phyloP scores from a whole-genome alignment of 2,797 vertebrate species.

The Petrocephalus sullivani region DNA sequence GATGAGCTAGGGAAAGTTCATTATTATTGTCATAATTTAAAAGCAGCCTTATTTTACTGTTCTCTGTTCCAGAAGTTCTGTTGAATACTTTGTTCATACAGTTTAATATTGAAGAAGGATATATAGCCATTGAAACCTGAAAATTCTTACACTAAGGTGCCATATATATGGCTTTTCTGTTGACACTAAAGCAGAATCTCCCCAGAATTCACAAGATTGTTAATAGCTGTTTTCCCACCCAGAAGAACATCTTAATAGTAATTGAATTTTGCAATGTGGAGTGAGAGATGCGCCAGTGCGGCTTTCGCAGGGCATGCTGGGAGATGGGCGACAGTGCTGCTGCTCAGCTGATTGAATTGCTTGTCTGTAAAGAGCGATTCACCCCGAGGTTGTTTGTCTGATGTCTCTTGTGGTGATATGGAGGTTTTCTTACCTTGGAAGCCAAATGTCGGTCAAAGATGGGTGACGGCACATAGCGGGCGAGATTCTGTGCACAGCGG shows the following conservation, averaged over 20 bases:
- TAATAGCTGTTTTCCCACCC: slow-evolving; percentile 51
- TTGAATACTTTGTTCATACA: background rate
- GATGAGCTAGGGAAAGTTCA: background rate
- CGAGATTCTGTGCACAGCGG: background rate
- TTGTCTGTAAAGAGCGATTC: slow-evolving; percentile 30
- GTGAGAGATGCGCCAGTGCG: slow-evolving; percentile 37
- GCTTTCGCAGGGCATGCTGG: background rate
- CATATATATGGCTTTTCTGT: slow-evolving; percentile 49
- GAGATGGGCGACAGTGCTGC: slow-evolving; percentile 18
- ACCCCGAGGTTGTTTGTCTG: slow-evolving; percentile 16
- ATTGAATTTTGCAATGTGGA: slow-evolving; percentile 63
- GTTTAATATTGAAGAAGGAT: background rate
- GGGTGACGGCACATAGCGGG: background rate
- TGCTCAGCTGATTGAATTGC: slow-evolving; percentile 32
- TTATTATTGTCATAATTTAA: background rate
- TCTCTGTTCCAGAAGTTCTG: background rate
- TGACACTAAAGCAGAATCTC: slow-evolving; percentile 47
- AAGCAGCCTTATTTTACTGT: background rate
- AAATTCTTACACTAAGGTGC: slow-evolving; percentile 22
- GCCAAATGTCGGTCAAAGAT: background rate
- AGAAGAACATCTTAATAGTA: slow-evolving; percentile 67
- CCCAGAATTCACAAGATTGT: slow-evolving; percentile 53
- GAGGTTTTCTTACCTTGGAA: background rate
- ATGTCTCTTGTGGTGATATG: background rate
- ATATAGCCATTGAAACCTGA: background rate